Evolutionary conservation across 2,113 vertebrate species (phyloP).

Genomic region (Neofelis nebulosa): DNA sequence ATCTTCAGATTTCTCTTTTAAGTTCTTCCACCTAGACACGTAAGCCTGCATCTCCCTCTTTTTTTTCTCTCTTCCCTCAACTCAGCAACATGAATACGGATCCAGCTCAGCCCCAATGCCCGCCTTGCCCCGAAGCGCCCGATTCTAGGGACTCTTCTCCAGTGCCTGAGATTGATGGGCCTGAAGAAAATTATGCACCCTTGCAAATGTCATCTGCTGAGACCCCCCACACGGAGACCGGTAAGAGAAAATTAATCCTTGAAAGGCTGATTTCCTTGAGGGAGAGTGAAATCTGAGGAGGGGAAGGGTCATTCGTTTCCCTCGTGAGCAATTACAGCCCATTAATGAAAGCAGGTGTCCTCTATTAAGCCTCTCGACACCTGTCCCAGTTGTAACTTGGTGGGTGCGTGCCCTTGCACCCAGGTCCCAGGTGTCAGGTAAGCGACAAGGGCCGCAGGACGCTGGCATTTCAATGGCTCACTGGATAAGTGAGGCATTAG

Average conservation of each 20-base stretch:
- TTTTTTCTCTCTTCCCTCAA: too few species aligned
- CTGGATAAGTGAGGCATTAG: not conserved
- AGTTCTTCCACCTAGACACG: not conserved
- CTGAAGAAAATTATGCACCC: not conserved
- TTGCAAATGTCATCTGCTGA: not conserved
- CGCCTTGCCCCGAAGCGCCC: not conserved
- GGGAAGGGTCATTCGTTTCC: not conserved
- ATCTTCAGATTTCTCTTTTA: not conserved
- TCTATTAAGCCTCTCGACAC: not conserved
- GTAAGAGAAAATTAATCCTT: slow-evolving; percentile 45
- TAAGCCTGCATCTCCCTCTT: not conserved
- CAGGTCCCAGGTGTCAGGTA: not conserved
- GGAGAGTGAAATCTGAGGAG: not conserved
- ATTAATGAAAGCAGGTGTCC: not conserved
- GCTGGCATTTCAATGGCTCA: rapidly evolving
- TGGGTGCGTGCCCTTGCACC: not conserved
- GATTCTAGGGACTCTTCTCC: not conserved
- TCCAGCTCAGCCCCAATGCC: not conserved
- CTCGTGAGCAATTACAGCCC: not conserved
- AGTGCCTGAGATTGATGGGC: not conserved
- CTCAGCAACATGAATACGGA: slow-evolving; percentile 29
- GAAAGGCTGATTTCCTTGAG: not conserved
- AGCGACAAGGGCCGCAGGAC: too few species aligned
- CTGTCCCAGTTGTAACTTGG: not conserved
- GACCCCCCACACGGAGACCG: not conserved